Percentiles rank a stretch among this genome's conserved stretches.
phyloP scores from a whole-genome alignment of 2,797 vertebrate species.

The Euphonia xanthogaster region DNA sequence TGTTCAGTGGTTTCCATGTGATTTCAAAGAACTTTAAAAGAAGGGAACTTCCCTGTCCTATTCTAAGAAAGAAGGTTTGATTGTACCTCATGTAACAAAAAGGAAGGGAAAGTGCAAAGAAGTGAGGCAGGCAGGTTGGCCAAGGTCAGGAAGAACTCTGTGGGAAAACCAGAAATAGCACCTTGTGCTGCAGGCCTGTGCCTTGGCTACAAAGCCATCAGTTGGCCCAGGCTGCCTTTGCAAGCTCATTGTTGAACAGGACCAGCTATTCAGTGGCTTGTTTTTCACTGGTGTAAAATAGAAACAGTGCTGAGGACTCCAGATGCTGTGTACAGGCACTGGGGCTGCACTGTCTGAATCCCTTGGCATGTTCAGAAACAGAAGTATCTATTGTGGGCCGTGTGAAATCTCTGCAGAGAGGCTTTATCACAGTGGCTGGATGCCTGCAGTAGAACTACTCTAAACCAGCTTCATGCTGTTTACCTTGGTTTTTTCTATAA shows the following conservation, averaged over 20 bases:
- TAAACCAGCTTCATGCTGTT: not conserved
- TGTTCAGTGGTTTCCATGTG: not conserved
- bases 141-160: not conserved
- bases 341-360: not conserved
- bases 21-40: not conserved
- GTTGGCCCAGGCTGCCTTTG: not conserved
- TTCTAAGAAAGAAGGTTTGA: not conserved
- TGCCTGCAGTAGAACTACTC: not conserved
- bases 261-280: not conserved
- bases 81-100: not conserved
- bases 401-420: not conserved
- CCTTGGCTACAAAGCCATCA: not conserved
- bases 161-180: constrained; percentile 41
- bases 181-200: not conserved
- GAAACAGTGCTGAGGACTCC: not conserved
- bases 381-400: not conserved
- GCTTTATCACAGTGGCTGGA: not conserved
- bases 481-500: not conserved
- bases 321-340: not conserved
- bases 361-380: not conserved
- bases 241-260: not conserved
- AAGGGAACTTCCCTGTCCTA: not conserved
- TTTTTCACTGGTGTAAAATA: not conserved
- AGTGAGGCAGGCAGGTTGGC: not conserved
- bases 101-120: not conserved